phyloP scores from a whole-genome alignment of 2,113 vertebrate species.

The Columba janthina region DNA sequence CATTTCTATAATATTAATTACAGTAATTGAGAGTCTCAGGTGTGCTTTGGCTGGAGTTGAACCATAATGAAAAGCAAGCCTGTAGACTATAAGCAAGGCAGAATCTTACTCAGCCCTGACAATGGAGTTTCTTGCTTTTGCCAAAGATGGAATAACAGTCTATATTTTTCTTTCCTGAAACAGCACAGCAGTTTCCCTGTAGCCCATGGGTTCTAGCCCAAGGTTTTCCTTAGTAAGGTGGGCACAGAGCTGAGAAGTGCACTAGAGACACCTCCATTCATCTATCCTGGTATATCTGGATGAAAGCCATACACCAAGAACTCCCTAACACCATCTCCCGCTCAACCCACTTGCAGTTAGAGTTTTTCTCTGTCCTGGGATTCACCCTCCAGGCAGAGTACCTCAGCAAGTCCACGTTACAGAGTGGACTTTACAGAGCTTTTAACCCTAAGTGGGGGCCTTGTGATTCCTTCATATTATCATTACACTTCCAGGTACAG shows the following conservation, averaged over 20 bases:
- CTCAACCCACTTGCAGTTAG: neutral
- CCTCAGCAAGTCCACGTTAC: neutral
- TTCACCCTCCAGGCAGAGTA: neutral
- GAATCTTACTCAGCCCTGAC: neutral
- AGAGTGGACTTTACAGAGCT: neutral
- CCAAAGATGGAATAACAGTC: neutral
- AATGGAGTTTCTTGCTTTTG: neutral
- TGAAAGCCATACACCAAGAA: neutral
- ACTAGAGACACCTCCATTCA: neutral
- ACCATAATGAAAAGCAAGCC: neutral
- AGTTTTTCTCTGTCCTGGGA: neutral
- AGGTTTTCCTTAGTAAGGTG: neutral
- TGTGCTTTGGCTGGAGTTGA: constrained; percentile 32
- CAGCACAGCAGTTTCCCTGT: neutral
- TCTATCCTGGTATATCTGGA: neutral
- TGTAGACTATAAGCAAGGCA: neutral
- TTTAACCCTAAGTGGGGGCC: neutral
- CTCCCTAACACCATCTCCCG: neutral
- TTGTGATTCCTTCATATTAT: neutral
- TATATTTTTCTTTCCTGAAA: neutral
- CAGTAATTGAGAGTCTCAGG: constrained; percentile 28
- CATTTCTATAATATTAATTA: constrained; percentile 10
- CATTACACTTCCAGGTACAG: neutral
- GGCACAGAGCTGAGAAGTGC: neutral
- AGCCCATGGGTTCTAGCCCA: neutral